A percentile compares a stretch with the other conserved stretches of the same genome.
These are phyloP conservation scores for Pipistrellus kuhlii DNA, from an alignment of 2,797 vertebrate species.

Conservation along the genomic window DNA sequence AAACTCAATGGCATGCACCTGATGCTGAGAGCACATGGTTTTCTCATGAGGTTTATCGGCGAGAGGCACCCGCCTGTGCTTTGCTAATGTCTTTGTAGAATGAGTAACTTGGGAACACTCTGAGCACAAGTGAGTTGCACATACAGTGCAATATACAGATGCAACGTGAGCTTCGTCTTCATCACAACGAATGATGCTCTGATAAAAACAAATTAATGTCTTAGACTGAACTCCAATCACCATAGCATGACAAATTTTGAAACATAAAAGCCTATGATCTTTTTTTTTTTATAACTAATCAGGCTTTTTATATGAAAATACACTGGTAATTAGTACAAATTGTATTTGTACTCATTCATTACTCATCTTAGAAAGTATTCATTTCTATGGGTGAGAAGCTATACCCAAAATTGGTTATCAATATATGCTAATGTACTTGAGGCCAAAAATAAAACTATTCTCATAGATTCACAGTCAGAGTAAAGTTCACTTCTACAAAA, in stretches of 20 bases:
- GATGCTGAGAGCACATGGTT: conserved; percentile 97
- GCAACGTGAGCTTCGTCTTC: conserved; percentile 98
- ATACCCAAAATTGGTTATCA: conserved; percentile 45
- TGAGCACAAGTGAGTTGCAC: conserved; percentile 96
- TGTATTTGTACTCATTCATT: not conserved
- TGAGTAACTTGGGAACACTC: conserved; percentile 98
- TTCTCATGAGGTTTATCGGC: conserved; percentile 99
- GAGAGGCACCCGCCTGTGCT: conserved; percentile 96
- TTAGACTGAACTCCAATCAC: conserved; percentile 25
- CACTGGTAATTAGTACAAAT: conserved; percentile 1
- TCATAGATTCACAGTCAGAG: not conserved
- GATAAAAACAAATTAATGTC: conserved; percentile 54
- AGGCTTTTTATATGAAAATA: not conserved
- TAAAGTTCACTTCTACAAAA: conserved; percentile 27
- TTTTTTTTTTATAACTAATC: not conserved
- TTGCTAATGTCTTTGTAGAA: conserved; percentile 98
- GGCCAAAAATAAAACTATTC: conserved; percentile 41
- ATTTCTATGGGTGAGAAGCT: conserved; percentile 1
- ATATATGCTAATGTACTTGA: not conserved
- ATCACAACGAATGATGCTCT: conserved; percentile 97
- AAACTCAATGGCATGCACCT: conserved; percentile 99
- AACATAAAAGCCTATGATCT: conserved; percentile 38
- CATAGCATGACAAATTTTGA: conserved; percentile 15
- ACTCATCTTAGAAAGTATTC: conserved; percentile 20
- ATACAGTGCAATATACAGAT: conserved; percentile 98